phyloP scores from a whole-genome alignment of 2,888 invertebrate genomes.

The Tenthredo mesomela region DNA sequence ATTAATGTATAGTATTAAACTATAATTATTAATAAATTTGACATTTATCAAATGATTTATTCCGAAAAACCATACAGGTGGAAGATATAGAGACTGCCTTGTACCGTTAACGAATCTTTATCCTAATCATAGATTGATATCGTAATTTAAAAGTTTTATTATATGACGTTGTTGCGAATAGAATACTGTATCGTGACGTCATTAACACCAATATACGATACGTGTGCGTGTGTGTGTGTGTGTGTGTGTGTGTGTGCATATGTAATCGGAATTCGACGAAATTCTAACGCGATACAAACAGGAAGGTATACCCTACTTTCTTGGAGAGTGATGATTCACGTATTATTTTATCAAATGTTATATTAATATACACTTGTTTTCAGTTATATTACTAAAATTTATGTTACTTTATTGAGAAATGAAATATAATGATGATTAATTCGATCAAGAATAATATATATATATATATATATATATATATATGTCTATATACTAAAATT shows the following conservation, averaged over 20 bases:
- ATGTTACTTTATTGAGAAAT: background rate
- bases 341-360: background rate
- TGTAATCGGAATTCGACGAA: conserved; percentile 41
- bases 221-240: conserved; percentile 6
- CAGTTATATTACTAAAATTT: background rate
- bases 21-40: too few species aligned
- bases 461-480: background rate
- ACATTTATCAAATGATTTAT: background rate
- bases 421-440: background rate
- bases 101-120: background rate
- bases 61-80: background rate
- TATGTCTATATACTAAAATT: background rate
- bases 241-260: background rate
- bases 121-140: background rate
- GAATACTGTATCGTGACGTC: background rate
- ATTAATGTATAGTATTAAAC: background rate
- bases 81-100: background rate
- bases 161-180: conserved; percentile 22
- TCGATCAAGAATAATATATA: background rate
- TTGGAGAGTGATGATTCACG: conserved; percentile 35
- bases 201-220: background rate
- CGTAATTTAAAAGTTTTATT: background rate
- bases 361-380: conserved; percentile 10
- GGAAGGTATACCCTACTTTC: conserved; percentile 23
- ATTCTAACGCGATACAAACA: conserved; percentile 36